Base-by-base conservation (phyloP, 1,140 invertebrate genomes). In the Caerostris extrusa region DNA sequence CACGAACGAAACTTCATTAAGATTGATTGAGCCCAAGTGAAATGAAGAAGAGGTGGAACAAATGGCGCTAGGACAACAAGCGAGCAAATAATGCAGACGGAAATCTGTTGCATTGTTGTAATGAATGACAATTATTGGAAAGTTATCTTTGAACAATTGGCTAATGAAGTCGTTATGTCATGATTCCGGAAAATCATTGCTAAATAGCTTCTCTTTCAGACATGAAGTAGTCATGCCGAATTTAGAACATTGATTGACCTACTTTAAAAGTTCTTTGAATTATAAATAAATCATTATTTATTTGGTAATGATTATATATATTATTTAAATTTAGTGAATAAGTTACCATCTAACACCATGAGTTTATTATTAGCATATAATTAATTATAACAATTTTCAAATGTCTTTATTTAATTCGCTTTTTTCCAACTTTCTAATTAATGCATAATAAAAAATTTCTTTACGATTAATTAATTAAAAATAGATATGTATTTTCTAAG, bases 1-100 rank as follows among this genome's bases (percentile, higher is more conserved):
- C 88, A 34, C 88, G 50, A 90, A 56, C 53, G 57, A 90, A 90
- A 90, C 88, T 90, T 90, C 88, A 90, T 90, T 90, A 90, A 90
- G 88, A 90, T 90, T 90, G 88, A 90, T 90, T 90, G 67, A 55
- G 55, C n/a, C 88, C 67, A 53, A 57, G 55, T 14, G 19, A 71
- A 90, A 77, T 77, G 88, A 90, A 53, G 55, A 58, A 50, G 7
- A n/a, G 14, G 34, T 60, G 50, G 64, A 69, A 90, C 34, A 71
- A 83, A 83, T 83, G 56, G 19, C 7, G 10, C 19, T 53, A 12
- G 86, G 50, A 53, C 6, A 88, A 88, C 86, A 64, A 85, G 64
- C 50, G 17, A 58, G 64, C 10, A 17, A 56, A 86, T 50, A 81
- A 81, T 10, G 71, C 55, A 7, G 82, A 85, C 83, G 53, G 61